Base-by-base conservation (phyloP, 2,888 invertebrate genomes). In the Chirona hameri region DNA sequence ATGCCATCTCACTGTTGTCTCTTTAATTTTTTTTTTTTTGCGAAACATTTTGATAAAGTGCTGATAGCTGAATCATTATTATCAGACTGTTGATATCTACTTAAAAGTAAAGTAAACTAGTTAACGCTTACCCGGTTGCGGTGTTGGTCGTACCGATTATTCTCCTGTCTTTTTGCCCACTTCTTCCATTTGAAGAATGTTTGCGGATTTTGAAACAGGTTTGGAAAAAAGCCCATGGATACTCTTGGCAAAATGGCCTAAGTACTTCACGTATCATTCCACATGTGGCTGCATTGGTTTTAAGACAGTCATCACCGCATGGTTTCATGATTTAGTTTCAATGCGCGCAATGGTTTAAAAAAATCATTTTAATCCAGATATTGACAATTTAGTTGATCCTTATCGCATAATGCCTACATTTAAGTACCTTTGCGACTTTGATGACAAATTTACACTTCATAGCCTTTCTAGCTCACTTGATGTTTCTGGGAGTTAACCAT, bases 171-270 rank as follows among this genome's bases (percentile, higher is more conserved):
- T 46, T 24, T 76, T 24, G 46, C 10, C 76, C 76, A 76, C 76
- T 76, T 76, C 46, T 76, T 76, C 76, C 76, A 39, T 46, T 46
- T 76, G 39, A n/a, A 27, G 46, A 10, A 12, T 39, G 46, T 46
- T 39, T 76, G 39, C 46, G 76, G 39, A 24, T 24, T 76, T 76
- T 76, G 76, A 76, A 76, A 76, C 76, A 76, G 18, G 76, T 76
- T 76, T 39, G 76, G 76, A 76, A 76, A 76, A 76, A 76, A 76
- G 76, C 76, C 76, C 76, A 76, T 76, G 76, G 76, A 21, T 76
- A 76, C 21, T 76, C 76, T 10, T 76, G 76, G 24, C 46, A 76
- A 76, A 76, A 76, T 1, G 76, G 76, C 24, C 24, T 76, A 9
- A 76, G 76, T 12, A 24, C 46, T 46, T 76, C 76, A 46, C 46